Evolutionary conservation across 1,140 invertebrate genomes (phyloP).

Genomic region (Bombus pascuorum): DNA sequence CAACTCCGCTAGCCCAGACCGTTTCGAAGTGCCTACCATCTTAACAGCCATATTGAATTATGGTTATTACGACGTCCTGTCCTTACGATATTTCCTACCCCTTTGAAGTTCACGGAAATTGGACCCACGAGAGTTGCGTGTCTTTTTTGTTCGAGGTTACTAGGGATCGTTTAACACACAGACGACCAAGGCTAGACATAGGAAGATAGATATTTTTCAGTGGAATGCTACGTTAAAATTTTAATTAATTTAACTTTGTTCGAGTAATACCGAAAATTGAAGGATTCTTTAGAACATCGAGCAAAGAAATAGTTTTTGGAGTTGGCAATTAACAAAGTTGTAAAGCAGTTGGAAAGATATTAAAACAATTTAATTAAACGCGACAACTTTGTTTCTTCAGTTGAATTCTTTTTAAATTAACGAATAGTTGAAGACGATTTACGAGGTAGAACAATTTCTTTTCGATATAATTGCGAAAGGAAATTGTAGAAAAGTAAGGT

Average conservation of each 20-base stretch:
- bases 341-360: no score
- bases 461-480: no score
- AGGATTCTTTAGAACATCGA: background rate
- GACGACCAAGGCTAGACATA: no score
- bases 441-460: background rate
- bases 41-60: constrained; percentile 78
- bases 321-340: no score
- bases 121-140: constrained; percentile 34
- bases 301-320: no score
- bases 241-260: background rate
- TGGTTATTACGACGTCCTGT: constrained; percentile 72
- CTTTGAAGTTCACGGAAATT: constrained; percentile 65
- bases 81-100: constrained; percentile 70
- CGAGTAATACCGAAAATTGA: background rate
- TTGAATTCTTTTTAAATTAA: background rate
- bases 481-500: no score
- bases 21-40: constrained; percentile 69
- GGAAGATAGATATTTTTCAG: background rate
- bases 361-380: no score
- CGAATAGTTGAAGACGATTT: background rate
- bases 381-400: background rate
- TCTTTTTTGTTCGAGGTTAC: constrained; percentile 48
- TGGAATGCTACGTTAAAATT: background rate
- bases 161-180: constrained; percentile 21
- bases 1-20: constrained; percentile 49